phyloP scores from a whole-genome alignment of 2,888 invertebrate genomes.

The Sarcophaga carnaria region DNA sequence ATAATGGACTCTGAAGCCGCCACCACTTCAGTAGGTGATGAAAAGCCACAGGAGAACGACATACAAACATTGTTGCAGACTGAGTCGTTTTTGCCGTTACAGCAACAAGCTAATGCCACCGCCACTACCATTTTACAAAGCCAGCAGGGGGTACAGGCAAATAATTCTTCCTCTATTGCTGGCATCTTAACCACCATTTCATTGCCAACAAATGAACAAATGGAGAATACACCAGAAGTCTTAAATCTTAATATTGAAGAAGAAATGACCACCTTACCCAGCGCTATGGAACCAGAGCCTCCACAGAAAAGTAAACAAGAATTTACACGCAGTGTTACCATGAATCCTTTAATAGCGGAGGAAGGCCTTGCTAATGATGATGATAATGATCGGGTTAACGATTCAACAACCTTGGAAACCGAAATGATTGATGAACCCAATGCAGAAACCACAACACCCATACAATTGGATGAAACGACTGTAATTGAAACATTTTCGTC shows the following conservation, averaged over 20 bases:
- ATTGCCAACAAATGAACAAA: not conserved
- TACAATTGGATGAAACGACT: constrained; percentile 71
- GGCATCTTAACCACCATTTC: constrained; percentile 6
- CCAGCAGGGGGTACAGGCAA: not conserved
- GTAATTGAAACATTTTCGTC: constrained; percentile 54
- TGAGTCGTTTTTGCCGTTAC: constrained; percentile 75
- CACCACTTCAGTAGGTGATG: not conserved
- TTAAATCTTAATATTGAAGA: constrained; percentile 26
- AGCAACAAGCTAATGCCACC: constrained; percentile 46
- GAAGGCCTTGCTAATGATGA: constrained; percentile 55
- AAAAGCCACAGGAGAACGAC: constrained; percentile 63
- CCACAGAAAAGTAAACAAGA: constrained; percentile 44
- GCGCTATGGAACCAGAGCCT: constrained; percentile 17
- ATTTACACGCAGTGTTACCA: constrained; percentile 48
- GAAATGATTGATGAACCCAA: constrained; percentile 55
- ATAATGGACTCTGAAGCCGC: constrained; percentile 63
- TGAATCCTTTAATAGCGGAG: constrained; percentile 8
- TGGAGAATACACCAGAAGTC: constrained; percentile 14
- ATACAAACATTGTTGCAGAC: constrained; percentile 75
- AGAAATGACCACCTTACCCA: constrained; percentile 60
- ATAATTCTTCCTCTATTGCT: not conserved
- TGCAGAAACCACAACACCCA: constrained; percentile 63
- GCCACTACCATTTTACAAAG: constrained; percentile 5
- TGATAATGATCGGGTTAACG: constrained; percentile 41
- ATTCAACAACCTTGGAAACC: constrained; percentile 66